A percentile compares a stretch with the other conserved stretches of the same genome.
phyloP scores from a whole-genome alignment of 2,113 vertebrate species.

The Pristiophorus japonicus region DNA sequence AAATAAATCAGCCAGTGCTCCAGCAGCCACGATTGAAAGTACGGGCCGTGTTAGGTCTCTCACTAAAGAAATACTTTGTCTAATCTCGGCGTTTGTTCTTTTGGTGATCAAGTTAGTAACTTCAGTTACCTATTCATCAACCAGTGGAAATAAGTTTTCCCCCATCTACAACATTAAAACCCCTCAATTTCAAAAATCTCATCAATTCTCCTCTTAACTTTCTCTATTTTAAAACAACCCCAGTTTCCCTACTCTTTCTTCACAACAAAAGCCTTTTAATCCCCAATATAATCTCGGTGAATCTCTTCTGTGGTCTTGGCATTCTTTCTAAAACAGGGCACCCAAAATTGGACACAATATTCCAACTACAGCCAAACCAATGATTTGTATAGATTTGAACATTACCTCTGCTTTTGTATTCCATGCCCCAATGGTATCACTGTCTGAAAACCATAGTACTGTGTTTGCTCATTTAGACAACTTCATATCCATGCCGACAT shows the following conservation, averaged over 20 bases:
- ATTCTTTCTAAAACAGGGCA: no score
- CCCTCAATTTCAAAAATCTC: background rate
- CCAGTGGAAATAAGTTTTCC: background rate
- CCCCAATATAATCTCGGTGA: no score
- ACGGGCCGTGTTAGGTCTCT: background rate
- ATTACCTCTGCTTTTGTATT: no score
- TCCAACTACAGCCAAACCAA: no score
- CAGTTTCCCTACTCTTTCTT: background rate
- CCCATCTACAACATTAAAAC: background rate
- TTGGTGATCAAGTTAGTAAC: background rate
- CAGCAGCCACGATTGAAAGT: background rate
- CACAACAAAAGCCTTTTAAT: background rate
- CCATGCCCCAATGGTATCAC: no score
- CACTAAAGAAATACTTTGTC: background rate
- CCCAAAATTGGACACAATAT: no score
- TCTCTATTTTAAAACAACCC: background rate
- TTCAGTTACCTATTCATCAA: background rate
- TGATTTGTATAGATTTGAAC: no score
- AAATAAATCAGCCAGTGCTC: background rate
- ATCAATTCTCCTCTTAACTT: background rate
- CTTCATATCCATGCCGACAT: no score
- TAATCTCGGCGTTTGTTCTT: background rate
- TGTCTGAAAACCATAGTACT: no score
- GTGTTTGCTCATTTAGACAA: no score
- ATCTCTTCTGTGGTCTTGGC: no score